Base-by-base conservation (phyloP, 2,888 invertebrate genomes). In the Plutella xylostella region DNA sequence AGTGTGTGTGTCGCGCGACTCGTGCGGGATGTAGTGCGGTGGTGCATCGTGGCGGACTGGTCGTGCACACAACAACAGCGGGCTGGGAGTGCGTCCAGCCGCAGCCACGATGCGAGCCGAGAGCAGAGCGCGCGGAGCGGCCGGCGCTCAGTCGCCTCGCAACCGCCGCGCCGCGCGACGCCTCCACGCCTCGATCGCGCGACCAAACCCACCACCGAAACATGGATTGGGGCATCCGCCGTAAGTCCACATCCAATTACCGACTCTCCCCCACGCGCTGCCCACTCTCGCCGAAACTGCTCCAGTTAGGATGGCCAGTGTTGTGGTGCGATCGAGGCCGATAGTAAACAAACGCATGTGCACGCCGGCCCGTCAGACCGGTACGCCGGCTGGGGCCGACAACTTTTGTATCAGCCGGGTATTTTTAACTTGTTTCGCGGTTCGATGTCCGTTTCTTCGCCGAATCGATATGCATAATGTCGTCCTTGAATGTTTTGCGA, bases 331-430 rank as follows among this genome's bases (percentile, higher is more conserved):
- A 39, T 39, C n/a, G n/a, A 53, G 55, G 54, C 63, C 67, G 73
- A 77, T 80, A 74, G 82, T 83, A 83, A 83, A 83, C 82, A 83
- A 80, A 82, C 78, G 75, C 80, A 82, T 80, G 82, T 79, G 82
- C 66, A 55, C 61, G 57, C 55, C 61, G 51, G 77, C 72, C 71
- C 74, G 80, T 79, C 68, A 54, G 75, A 79, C 82, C 79, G 78
- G 80, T 82, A 74, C 76, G 68, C 59, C 67, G 76, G 71, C 78
- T 70, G 76, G 77, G 72, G 78, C 76, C 80, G 73, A 78, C 72
- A 71, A 61, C 70, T 67, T 42, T 43, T 65, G 69, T 65, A 65
- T 58, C 63, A 63, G 65, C 11, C 60, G 67, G 77, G 73, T 83
- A 82, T 83, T 82, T 83, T 80, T 82, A 83, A 83, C 82, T 72